Percentiles rank a stretch among this genome's conserved stretches.
Evolutionary conservation across 2,113 vertebrate species (phyloP).

Genomic region (Syngnathoides biaculeatus): DNA sequence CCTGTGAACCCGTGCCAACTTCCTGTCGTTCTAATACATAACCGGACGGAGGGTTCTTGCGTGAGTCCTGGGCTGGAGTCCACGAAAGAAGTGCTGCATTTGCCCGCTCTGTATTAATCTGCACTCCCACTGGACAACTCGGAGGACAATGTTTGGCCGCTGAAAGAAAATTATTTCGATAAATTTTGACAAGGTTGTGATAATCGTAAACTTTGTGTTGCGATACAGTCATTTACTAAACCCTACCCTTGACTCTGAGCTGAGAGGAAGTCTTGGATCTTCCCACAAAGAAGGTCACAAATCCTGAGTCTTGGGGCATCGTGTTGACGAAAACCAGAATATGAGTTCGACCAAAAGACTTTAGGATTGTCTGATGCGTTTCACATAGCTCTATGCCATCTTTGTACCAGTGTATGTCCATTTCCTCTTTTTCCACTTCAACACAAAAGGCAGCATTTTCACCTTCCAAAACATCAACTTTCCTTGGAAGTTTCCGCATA

Average conservation of each 20-base stretch:
- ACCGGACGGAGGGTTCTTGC: conserved; percentile 77
- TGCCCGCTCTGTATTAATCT: conserved; percentile 83
- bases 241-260: conserved; percentile 90
- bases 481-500: conserved; percentile 84
- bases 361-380: conserved; percentile 80
- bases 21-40: conserved; percentile 89
- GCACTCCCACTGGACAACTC: conserved; percentile 77
- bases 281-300: conserved; percentile 83
- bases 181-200: not conserved
- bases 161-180: conserved; percentile 43
- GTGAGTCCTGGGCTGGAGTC: conserved; percentile 78
- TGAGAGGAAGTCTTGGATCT: conserved; percentile 89
- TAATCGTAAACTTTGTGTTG: not conserved
- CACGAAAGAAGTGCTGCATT: conserved; percentile 87
- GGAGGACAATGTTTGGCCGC: conserved; percentile 84
- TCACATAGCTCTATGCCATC: conserved; percentile 82
- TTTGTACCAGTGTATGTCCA: conserved; percentile 86
- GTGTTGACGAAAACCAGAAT: conserved; percentile 92
- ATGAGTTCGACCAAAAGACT: conserved; percentile 89
- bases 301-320: conserved; percentile 84
- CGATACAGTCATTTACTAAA: not conserved
- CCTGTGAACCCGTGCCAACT: conserved; percentile 75
- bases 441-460: conserved; percentile 95
- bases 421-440: conserved; percentile 82
- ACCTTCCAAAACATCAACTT: conserved; percentile 91